Base-by-base conservation (phyloP, 2,888 invertebrate species). In the Adineta ricciae region DNA sequence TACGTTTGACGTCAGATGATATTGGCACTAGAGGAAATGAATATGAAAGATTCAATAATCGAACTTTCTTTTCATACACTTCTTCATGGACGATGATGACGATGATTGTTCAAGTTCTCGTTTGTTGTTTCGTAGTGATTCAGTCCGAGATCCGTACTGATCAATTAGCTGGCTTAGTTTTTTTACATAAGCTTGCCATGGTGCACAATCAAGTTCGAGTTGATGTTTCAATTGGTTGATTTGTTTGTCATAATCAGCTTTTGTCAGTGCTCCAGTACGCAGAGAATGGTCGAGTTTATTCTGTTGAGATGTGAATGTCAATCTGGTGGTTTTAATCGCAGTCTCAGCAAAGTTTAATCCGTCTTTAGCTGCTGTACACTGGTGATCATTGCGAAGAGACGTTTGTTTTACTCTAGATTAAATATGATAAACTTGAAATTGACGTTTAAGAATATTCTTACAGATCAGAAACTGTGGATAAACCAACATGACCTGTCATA, bases 291-390 rank as follows among this genome's bases (percentile, higher is more conserved):
- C 78, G 9, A 78, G 78, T 78, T 78, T 78, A 78, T 78, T 38
- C 24, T 21, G 38, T 41, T 78, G 38, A n/a, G 78, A 78, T 78
- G 24, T 5, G n/a, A 36, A 78, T 3, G 78, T 41, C 41, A n/a
- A 7, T 41, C 2, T 41, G 16, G 78, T 41, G 24, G 78, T 78
- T 38, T n/a, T 41, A 41, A 78, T 78, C 1, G 41, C 38, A 24
- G 78, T 41, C 41, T 78, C 21, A 78, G 78, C 78, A 41, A 78
- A 78, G n/a, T 78, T 41, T 41, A 78, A 19, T 24, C 78, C 78
- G 24, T 78, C 0, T 41, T 78, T 38, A 3, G 78, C 78, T 41
- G 78, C 38, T 24, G 14, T n/a, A 11, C n/a, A 78, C 24, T 78
- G 41, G 9, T n/a, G 21, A 41, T 78, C 11, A 41, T 78, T 78